Evolutionary conservation across 2,113 vertebrate genomes (phyloP), one percentile per base, ranked within the genome.

Genomic region (Rhinolophus sinicus): DNA sequence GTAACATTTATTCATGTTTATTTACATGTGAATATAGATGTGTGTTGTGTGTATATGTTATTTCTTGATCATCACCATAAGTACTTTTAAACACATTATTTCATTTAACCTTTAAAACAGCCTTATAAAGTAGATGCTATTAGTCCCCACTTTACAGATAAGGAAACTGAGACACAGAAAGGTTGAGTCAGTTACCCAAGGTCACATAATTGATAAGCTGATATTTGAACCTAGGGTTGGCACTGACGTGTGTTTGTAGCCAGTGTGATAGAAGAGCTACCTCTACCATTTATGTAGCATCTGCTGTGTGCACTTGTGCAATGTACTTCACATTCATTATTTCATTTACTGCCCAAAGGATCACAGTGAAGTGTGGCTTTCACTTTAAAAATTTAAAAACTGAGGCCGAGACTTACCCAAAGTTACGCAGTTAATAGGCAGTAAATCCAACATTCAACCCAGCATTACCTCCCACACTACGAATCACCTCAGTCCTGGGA

Each of bases 401-500:
- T 58, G 87, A 78, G 15, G 12, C 28, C 77, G 15, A 13, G 21
- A 86, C 8, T 47, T 72, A 22, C 50, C 26, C 6, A 1, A 28
- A 82, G 65, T 56, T 11, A 6, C 54, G 28, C 30, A 54, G 38
- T 81, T 35, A 8, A 7, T 30, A 33, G 19, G n/a, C 50, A 58
- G 72, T 62, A 62, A 62, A 73, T 50, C 33, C 14, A 47, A 33
- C 58, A 10, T 47, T 28, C 26, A 33, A 8, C 22, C 26, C 18
- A 10, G 35, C 0, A 0, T 69, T 60, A 2, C 54, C 40, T 5
- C 80, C 52, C 56, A 12, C 15, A 2, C 62, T 6, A 3, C 0
- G 2, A 1, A 28, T 44, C 52, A 38, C 65, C 50, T 38, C 30
- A 0, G 38, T 44, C 56, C 24, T 26, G 6, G 69, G 80, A 26